A percentile compares a stretch with the other conserved stretches of the same genome.
These are phyloP conservation scores for Diorhabda sublineata DNA, from an alignment of 1,140 invertebrate genomes.

Conservation along the genomic window DNA sequence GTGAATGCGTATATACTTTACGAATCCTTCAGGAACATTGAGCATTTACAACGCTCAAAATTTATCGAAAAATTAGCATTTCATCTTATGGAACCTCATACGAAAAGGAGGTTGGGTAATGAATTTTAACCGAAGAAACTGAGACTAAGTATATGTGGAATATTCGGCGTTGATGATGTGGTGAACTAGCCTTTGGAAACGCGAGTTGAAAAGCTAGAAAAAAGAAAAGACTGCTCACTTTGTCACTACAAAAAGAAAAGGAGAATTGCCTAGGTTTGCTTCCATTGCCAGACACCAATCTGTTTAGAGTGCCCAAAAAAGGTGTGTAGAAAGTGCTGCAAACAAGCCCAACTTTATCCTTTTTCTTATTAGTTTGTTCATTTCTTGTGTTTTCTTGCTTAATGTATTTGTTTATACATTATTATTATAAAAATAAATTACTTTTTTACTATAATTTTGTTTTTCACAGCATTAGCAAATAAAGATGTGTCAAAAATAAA, in stretches of 20 bases:
- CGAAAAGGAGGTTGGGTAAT: not conserved
- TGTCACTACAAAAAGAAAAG: slow-evolving; percentile 10
- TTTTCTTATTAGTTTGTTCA: not conserved
- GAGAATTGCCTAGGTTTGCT: not conserved
- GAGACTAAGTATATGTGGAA: slow-evolving; percentile 12
- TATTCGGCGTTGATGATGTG: slow-evolving; percentile 7
- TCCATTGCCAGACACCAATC: not conserved
- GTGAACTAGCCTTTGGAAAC: slow-evolving; percentile 7
- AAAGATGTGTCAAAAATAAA: too few species aligned
- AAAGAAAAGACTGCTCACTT: slow-evolving; percentile 14
- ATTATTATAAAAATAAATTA: too few species aligned
- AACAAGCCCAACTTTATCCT: not conserved
- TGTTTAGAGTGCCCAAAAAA: not conserved
- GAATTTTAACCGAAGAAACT: slow-evolving; percentile 8
- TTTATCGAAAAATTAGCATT: slow-evolving; percentile 10
- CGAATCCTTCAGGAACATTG: not conserved
- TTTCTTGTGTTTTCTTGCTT: not conserved
- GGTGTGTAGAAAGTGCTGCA: not conserved
- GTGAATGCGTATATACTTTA: not conserved
- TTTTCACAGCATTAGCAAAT: too few species aligned
- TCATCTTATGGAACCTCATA: slow-evolving; percentile 6
- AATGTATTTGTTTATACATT: too few species aligned
- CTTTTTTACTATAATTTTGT: too few species aligned
- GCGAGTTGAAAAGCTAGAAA: not conserved
- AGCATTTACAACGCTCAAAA: slow-evolving; percentile 4